These are phyloP conservation scores for Cataglyphis albicans DNA, from an alignment of 2,888 invertebrate genomes.

Conservation along the genomic window DNA sequence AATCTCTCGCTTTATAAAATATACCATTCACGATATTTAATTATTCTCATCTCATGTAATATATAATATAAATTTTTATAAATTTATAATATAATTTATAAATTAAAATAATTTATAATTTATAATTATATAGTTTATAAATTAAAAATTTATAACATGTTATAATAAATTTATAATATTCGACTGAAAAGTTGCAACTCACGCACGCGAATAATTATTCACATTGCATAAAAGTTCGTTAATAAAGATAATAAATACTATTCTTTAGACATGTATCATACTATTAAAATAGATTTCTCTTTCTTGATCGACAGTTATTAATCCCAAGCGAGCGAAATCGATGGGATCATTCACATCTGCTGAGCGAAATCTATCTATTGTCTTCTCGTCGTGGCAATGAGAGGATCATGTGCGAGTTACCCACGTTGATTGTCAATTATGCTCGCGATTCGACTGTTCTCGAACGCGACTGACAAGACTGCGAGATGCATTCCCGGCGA, in stretches of 20 bases:
- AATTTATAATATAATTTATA: conserved; percentile 12
- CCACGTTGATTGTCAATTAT: conserved; percentile 33
- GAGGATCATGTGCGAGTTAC: conserved; percentile 6
- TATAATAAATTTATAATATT: background rate
- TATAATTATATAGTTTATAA: too few relatives aligned
- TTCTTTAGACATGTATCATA: background rate
- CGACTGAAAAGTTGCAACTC: background rate
- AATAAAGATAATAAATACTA: background rate
- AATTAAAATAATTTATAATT: too few relatives aligned
- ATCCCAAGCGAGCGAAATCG: conserved; percentile 1
- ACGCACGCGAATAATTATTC: conserved; percentile 11
- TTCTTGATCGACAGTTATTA: background rate
- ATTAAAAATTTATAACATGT: too few relatives aligned
- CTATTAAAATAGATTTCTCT: background rate
- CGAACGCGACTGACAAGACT: conserved; percentile 26
- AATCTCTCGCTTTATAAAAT: background rate
- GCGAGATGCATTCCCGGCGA: conserved; percentile 44
- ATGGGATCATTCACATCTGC: conserved; percentile 26
- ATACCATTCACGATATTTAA: background rate
- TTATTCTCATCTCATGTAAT: background rate
- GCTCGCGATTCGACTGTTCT: conserved; percentile 30
- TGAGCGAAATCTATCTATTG: background rate
- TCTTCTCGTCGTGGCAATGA: background rate
- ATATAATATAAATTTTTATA: background rate
- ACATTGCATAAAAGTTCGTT: background rate